Percentiles rank a stretch among this genome's conserved stretches.
Conservation (phyloP, 2,888 invertebrate genomes). For the Eurois occulta region DNA sequence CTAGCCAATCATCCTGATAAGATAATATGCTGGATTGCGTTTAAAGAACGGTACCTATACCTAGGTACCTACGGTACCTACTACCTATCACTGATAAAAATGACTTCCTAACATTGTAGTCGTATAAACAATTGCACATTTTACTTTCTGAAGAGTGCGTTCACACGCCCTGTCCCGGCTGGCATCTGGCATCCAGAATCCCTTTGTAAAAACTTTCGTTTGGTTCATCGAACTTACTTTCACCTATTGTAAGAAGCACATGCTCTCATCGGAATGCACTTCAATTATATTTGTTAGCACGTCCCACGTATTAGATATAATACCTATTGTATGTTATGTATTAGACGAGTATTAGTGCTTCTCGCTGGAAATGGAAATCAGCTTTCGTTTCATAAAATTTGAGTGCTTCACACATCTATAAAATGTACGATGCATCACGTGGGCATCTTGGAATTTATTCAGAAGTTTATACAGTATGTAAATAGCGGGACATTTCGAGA, state of each 20-base stretch:
- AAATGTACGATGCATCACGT: conserved; percentile 9
- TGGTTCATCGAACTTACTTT: conserved; percentile 90
- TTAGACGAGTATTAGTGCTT: conserved; percentile 50
- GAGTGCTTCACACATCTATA: conserved; percentile 19
- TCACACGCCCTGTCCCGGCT: conserved; percentile 65
- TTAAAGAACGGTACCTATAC: neutral
- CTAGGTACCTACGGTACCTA: too few relatives aligned
- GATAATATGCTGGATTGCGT: neutral
- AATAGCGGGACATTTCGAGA: conserved; percentile 11
- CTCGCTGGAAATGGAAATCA: conserved; percentile 63
- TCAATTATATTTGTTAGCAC: conserved; percentile 85
- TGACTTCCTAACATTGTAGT: conserved; percentile 19
- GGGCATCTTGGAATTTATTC: conserved; percentile 18
- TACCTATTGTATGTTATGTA: conserved; percentile 70
- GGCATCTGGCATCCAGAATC: conserved; percentile 76
- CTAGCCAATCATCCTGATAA: neutral
- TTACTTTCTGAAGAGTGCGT: conserved; percentile 80
- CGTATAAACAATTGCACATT: conserved; percentile 70
- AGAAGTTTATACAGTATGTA: conserved; percentile 27
- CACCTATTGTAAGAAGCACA: conserved; percentile 86
- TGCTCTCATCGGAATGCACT: conserved; percentile 87
- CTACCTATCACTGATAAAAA: conserved; percentile 7
- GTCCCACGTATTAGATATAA: conserved; percentile 77
- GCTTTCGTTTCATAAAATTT: conserved; percentile 50
- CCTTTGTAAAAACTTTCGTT: conserved; percentile 86